These are phyloP conservation scores for Brienomyrus longianalis DNA, from an alignment of 2,113 vertebrate species.

Conservation along the genomic window DNA sequence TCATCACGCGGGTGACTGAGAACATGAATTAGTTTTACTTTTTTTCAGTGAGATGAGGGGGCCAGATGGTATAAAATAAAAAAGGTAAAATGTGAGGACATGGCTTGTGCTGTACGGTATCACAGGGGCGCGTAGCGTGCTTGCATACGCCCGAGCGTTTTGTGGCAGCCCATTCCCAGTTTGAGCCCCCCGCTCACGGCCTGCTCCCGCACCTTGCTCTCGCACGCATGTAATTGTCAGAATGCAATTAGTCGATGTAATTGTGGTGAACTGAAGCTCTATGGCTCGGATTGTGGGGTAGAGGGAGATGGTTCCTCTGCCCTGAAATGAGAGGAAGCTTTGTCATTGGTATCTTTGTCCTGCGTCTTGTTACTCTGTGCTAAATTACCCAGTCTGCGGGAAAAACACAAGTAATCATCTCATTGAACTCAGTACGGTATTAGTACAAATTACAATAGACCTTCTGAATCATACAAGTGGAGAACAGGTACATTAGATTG, in stretches of 20 bases:
- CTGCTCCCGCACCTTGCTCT: slow-evolving; percentile 66
- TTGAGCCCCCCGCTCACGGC: slow-evolving; percentile 62
- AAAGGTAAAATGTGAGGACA: slow-evolving; percentile 63
- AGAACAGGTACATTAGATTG: background rate
- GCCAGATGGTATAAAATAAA: slow-evolving; percentile 97
- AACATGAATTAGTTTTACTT: slow-evolving; percentile 95
- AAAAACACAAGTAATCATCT: background rate
- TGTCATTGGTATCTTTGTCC: slow-evolving; percentile 30
- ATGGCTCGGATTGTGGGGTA: slow-evolving; percentile 62
- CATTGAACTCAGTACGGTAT: background rate
- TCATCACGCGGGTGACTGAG: slow-evolving; percentile 95
- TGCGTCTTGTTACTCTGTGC: background rate
- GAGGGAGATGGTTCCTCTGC: slow-evolving; percentile 61
- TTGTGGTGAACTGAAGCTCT: slow-evolving; percentile 63
- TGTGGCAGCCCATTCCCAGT: slow-evolving; percentile 51
- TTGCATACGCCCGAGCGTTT: slow-evolving; percentile 64
- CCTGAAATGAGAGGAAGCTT: slow-evolving; percentile 24
- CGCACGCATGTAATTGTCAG: slow-evolving; percentile 69
- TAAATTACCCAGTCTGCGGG: background rate
- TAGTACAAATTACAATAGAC: background rate
- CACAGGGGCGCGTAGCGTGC: slow-evolving; percentile 40
- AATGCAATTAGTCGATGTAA: slow-evolving; percentile 71
- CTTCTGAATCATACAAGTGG: background rate
- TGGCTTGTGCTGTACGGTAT: slow-evolving; percentile 55
- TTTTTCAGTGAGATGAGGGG: slow-evolving; percentile 86